Evolutionary conservation across 37 sponge, comb jelly and placozoan species (phyloP).

Genomic region (Tethya wilhelma): DNA sequence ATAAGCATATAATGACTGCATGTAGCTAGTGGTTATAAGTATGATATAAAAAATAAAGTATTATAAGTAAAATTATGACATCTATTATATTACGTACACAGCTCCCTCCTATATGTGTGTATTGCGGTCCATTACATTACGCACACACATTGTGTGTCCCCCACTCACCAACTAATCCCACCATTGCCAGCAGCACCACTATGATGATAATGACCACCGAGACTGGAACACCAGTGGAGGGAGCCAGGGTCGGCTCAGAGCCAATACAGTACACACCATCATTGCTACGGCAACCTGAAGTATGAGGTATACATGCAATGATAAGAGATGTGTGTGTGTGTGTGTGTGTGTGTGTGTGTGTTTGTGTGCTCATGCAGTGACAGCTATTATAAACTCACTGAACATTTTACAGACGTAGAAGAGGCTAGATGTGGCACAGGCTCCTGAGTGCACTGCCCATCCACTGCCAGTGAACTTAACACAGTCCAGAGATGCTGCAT

Average conservation of each 20-base stretch:
- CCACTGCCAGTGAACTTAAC: constrained; percentile 54
- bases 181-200: background rate
- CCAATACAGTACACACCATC: constrained; percentile 12
- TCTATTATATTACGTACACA: background rate
- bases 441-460: constrained; percentile 44
- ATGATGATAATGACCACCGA: constrained; percentile 6
- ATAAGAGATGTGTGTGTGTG: too few relatives aligned
- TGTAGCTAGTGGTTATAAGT: too few relatives aligned
- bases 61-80: too few relatives aligned
- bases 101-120: background rate
- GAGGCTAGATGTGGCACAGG: constrained; percentile 27
- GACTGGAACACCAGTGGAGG: background rate
- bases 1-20: too few relatives aligned
- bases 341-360: background rate
- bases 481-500: constrained; percentile 32
- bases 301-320: background rate
- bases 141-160: background rate
- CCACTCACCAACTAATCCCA: background rate
- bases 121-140: background rate
- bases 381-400: constrained; percentile 17
- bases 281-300: background rate
- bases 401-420: constrained; percentile 60
- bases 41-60: too few relatives aligned
- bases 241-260: background rate
- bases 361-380: background rate